phyloP scores from a whole-genome alignment of 2,113 vertebrate genomes.

The Oryzias curvinotus region DNA sequence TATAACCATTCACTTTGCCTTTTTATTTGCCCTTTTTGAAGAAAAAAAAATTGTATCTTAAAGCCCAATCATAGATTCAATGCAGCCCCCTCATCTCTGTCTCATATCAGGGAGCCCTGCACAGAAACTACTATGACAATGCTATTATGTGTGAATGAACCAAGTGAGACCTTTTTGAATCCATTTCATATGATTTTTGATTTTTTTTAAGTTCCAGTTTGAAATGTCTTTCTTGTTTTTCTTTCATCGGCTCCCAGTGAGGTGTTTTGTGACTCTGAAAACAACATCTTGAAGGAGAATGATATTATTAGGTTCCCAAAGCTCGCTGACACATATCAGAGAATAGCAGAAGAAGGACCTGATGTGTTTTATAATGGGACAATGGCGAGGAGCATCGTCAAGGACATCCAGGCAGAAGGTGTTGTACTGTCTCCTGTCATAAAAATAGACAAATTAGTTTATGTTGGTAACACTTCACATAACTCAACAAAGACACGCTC shows the following conservation, averaged over 20 bases:
- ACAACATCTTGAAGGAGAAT: slow-evolving; percentile 84
- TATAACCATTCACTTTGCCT: no score
- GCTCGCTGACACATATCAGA: slow-evolving; percentile 86
- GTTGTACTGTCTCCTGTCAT: not conserved
- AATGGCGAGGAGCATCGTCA: slow-evolving; percentile 85
- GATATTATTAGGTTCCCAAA: slow-evolving; percentile 83
- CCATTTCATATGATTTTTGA: not conserved
- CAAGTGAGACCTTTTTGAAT: not conserved
- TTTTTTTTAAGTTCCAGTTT: slow-evolving; percentile 1
- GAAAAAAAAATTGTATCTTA: no score
- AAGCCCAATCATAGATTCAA: not conserved
- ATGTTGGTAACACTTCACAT: no score
- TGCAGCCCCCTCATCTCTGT: not conserved
- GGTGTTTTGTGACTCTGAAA: slow-evolving; percentile 84
- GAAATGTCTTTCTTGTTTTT: not conserved
- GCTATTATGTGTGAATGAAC: not conserved
- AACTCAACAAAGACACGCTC: not conserved
- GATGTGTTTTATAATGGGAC: slow-evolving; percentile 90
- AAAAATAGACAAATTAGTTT: not conserved
- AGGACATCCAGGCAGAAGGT: slow-evolving; percentile 85
- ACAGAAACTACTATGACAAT: not conserved
- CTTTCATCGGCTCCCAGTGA: slow-evolving; percentile 59
- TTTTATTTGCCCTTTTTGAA: no score
- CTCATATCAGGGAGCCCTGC: no score
- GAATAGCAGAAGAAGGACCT: slow-evolving; percentile 86